Conservation (phyloP, 2,797 vertebrate species). For the Mus spretus region DNA sequence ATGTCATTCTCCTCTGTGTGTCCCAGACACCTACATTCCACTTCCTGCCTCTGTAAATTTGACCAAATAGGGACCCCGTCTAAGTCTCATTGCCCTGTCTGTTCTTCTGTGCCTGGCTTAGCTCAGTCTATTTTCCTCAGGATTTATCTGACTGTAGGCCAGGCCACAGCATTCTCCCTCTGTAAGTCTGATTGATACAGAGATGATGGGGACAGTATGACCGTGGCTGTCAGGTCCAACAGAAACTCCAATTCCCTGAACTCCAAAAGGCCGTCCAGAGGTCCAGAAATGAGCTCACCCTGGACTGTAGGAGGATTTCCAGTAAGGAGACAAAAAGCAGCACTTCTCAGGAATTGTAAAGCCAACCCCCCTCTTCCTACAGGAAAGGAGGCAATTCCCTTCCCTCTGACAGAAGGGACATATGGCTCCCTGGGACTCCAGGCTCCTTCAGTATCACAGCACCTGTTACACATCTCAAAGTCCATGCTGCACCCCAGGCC, state of each 20-base stretch:
- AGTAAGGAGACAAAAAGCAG: not conserved
- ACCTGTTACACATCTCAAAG: not conserved
- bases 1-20: fast-evolving
- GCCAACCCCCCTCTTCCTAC: not conserved
- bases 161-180: not conserved
- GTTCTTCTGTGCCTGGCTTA: not conserved
- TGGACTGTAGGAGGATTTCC: too few relatives aligned
- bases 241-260: not conserved
- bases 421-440: not conserved
- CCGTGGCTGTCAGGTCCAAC: not conserved
- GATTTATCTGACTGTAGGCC: not conserved
- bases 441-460: not conserved
- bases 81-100: fast-evolving
- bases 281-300: not conserved
- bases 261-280: not conserved
- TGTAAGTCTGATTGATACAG: not conserved
- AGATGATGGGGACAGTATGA: not conserved
- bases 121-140: not conserved
- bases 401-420: not conserved
- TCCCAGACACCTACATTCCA: not conserved
- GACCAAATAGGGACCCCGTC: fast-evolving
- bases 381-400: not conserved
- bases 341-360: not conserved
- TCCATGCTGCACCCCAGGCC: not conserved
- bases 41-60: not conserved